phyloP scores from a whole-genome alignment of 2,113 vertebrate genomes.

The Theristicus caerulescens region DNA sequence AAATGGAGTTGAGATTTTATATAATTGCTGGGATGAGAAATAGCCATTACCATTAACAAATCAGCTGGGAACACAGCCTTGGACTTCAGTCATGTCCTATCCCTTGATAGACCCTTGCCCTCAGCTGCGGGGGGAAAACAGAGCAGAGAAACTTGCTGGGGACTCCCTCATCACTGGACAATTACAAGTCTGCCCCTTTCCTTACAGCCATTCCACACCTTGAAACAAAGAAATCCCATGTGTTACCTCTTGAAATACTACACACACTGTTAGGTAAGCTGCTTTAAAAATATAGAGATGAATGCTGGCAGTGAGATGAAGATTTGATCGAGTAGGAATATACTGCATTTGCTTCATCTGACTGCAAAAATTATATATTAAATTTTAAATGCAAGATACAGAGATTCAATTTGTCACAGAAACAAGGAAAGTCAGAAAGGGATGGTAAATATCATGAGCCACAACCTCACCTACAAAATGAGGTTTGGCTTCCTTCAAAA shows the following conservation, averaged over 20 bases:
- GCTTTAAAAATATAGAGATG: not conserved
- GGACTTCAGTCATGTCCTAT: not conserved
- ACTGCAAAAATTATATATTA: not conserved
- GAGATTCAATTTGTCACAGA: not conserved
- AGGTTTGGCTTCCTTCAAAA: not conserved
- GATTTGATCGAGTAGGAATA: not conserved
- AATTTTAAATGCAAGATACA: not conserved
- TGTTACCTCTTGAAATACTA: not conserved
- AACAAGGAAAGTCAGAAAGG: not conserved
- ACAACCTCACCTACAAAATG: not conserved
- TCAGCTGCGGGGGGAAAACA: accelerated
- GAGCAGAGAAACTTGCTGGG: not conserved
- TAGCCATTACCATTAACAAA: not conserved
- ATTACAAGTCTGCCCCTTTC: not conserved
- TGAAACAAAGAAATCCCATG: not conserved
- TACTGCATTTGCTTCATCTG: not conserved
- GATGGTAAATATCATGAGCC: not conserved
- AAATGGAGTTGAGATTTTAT: not conserved
- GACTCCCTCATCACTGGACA: not conserved
- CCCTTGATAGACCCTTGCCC: not conserved
- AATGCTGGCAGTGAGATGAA: not conserved
- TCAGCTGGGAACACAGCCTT: not conserved
- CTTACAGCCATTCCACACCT: not conserved
- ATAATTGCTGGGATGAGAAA: not conserved
- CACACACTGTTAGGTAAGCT: not conserved